Base-by-base conservation (phyloP, 2,888 invertebrate genomes). In the Drosophila ustulata region DNA sequence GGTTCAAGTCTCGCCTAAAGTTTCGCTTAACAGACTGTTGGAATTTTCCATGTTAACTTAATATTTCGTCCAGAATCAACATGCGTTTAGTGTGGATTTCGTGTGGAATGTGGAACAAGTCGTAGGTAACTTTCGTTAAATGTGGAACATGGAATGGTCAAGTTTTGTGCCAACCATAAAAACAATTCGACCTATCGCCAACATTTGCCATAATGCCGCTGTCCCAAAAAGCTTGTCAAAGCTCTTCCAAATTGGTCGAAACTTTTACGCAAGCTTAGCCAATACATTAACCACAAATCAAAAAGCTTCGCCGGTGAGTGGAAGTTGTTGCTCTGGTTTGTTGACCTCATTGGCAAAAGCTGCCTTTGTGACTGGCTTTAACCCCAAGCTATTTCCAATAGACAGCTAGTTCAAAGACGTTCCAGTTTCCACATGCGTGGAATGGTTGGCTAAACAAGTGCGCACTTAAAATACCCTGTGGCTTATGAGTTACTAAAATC, bases 171-270 rank as follows among this genome's bases (percentile, higher is more conserved):
- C 4, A 43, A 4, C 71, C 30, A 63, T 62, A 62, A 51, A 46
- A 3, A 1, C 7, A 7, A 4, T 43, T 51, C 53, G 53, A 18
- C 39, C 32, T 23, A 28, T 47, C 4, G 0, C 6, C 4, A 18
- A 37, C 3, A 1, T 6, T 2, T 37, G 28, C 59, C 26, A 58
- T 49, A 75, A 47, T 51, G 7, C 0, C 8, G 0, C 0, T 65
- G 75, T 72, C 64, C 75, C 78, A 75, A 75, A 73, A 78, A 64
- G 72, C 18, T 75, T 3, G 1, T 0, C 0, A 0, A 25, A 26
- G 39, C 59, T 53, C 30, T 26, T 4, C 0, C 18, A 49, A 49
- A 64, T n/a, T 58, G 74, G 75, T 41, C 65, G 73, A 73, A 78
- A 32, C 13, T 8, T n/a, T 45, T 18, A 34, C 23, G 6, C 1